Percentiles rank a stretch among this genome's conserved stretches.
phyloP scores from a whole-genome alignment of 2,113 vertebrate species.

The Lampris megalopsis region DNA sequence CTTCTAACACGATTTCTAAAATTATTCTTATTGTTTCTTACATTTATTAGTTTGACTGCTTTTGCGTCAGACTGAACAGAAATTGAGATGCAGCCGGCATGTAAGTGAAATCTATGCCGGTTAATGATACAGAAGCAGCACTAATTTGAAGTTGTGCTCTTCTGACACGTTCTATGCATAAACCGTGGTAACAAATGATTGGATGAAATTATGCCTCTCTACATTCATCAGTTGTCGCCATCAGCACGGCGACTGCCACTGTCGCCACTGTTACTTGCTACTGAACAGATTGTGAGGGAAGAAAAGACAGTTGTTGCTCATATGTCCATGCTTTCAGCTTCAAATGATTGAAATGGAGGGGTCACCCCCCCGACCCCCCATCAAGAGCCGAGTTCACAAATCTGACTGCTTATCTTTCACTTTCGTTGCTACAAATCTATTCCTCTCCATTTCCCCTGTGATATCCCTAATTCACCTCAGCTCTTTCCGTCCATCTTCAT shows the following conservation, averaged over 20 bases:
- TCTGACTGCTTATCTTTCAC: too few relatives aligned
- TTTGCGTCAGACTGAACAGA: slow-evolving; percentile 31
- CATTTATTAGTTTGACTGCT: slow-evolving; percentile 14
- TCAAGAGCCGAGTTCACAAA: too few relatives aligned
- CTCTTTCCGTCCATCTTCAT: slow-evolving; percentile 56
- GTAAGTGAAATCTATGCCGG: slow-evolving; percentile 55
- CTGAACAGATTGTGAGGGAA: slow-evolving; percentile 1
- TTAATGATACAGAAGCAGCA: slow-evolving; percentile 65
- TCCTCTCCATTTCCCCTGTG: slow-evolving; percentile 46
- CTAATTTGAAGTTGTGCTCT: slow-evolving; percentile 66
- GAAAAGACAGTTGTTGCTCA: not conserved
- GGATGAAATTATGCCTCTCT: slow-evolving; percentile 35
- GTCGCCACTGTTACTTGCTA: slow-evolving; percentile 10
- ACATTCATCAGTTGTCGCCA: slow-evolving; percentile 34
- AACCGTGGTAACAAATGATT: slow-evolving; percentile 40
- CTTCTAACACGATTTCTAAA: not conserved
- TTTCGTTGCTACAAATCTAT: slow-evolving; percentile 43
- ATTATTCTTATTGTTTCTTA: too few relatives aligned
- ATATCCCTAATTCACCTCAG: slow-evolving; percentile 53
- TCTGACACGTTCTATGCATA: slow-evolving; percentile 48
- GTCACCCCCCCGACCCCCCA: not conserved
- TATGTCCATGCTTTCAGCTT: not conserved
- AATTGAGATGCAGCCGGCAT: slow-evolving; percentile 55
- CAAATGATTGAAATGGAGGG: slow-evolving; percentile 17
- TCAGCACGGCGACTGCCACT: slow-evolving; percentile 14